Base-by-base conservation (phyloP, 1,140 invertebrate genomes). In the Gonioctena quinquepunctata region DNA sequence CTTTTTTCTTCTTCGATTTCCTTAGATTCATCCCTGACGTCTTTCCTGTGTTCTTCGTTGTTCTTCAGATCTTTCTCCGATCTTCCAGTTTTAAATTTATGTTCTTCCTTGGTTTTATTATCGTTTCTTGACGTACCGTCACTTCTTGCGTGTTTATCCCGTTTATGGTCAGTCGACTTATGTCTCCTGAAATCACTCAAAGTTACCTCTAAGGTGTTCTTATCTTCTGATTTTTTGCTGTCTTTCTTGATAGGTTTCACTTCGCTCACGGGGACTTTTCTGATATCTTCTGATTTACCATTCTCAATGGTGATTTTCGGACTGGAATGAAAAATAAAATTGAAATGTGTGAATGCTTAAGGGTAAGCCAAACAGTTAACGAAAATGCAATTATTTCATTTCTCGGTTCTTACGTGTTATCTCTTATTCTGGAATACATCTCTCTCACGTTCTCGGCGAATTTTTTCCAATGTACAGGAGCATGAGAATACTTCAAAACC, bases 241-340 rank as follows among this genome's bases (percentile, higher is more conserved):
- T 72, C 71, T 59, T 81, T 80, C 68, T 80, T 82, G 5, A 82
- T 79, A 2, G 79, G 79, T 74, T 81, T 82, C 4, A 80, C 80
- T 68, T 81, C 79, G 13, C 75, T 80, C 7, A 80, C 70, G 0
- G 76, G 80, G 1, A 80, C 77, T 70, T 73, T 76, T 50, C 75
- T 76, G 0, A 66, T 27, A 21, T 80, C 79, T 25, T 77, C 76
- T 2, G 66, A 62, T 73, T 79, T 80, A 13, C 79, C 80, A 60
- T 76, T 80, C 71, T 82, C 80, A 13, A 82, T 82, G 13, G 69
- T 81, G 6, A 82, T 82, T 70, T 80, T 82, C 8, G 80, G 81
- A 67, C 80, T 82, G 57, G 50, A 73, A 68, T 3, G 23, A 11
- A 19, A 8, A 59, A 52, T 16, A 22, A 16, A 13, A 16, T 23